phyloP scores from a whole-genome alignment of 37 sponge, comb jelly and placozoan species.

The Diacarnus erythraeanus region DNA sequence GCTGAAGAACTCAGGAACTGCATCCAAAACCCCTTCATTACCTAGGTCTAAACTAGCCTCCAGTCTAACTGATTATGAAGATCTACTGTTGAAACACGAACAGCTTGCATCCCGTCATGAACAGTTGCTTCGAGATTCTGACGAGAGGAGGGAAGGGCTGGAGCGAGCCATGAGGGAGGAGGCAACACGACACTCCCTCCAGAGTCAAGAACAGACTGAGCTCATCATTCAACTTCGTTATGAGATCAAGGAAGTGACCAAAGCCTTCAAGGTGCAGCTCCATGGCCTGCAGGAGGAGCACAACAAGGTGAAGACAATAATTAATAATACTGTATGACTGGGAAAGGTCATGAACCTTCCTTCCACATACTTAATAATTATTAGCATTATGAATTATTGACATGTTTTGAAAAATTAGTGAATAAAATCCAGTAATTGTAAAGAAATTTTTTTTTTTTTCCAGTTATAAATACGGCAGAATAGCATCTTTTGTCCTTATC shows the following conservation, averaged over 20 bases:
- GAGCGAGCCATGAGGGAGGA: slow-evolving; percentile 8
- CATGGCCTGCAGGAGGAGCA: slow-evolving; percentile 51
- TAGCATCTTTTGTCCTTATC: no score
- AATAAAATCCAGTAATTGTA: no score
- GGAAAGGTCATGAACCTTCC: no score
- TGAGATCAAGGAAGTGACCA: slow-evolving; percentile 47
- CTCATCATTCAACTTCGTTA: slow-evolving; percentile 48
- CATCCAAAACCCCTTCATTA: no score
- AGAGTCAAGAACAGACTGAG: slow-evolving; percentile 51
- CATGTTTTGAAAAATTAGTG: no score
- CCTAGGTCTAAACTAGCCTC: slow-evolving; percentile 49
- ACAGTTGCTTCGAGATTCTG: slow-evolving; percentile 41
- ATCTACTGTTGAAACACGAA: slow-evolving; percentile 56
- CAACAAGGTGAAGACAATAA: slow-evolving; percentile 24
- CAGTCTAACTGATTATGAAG: slow-evolving; percentile 58
- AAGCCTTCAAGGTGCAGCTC: slow-evolving; percentile 74
- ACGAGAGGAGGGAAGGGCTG: slow-evolving; percentile 9
- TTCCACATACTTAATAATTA: no score
- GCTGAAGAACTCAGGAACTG: no score
- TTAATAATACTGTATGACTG: no score
- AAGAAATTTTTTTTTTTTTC: no score
- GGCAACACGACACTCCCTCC: slow-evolving; percentile 17
- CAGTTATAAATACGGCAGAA: no score
- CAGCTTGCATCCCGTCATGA: slow-evolving; percentile 51
- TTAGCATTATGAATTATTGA: no score